Conservation (phyloP, 2,113 vertebrate genomes). For the Apteryx mantelli region DNA sequence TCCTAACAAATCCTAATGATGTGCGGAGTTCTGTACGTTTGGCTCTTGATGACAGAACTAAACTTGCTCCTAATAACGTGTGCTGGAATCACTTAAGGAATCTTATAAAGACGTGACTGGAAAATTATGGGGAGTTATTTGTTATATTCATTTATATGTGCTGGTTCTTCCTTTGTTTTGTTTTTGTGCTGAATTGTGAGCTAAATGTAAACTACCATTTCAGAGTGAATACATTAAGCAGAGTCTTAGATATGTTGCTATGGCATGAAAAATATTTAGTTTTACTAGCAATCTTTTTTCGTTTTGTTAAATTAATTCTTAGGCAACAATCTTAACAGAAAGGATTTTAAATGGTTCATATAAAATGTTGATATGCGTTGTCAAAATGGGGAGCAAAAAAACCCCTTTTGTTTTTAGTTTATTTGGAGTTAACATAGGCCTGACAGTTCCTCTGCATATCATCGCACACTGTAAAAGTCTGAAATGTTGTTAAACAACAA, state of each 20-base stretch:
- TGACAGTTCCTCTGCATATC: neutral
- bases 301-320: conserved; percentile 71
- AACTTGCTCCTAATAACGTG: neutral
- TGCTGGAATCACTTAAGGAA: conserved; percentile 18
- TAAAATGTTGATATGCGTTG: conserved; percentile 27
- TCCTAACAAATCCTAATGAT: neutral
- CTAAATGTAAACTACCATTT: conserved; percentile 63
- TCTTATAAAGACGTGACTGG: conserved; percentile 2
- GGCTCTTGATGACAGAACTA: neutral
- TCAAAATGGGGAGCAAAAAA: conserved; percentile 39
- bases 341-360: neutral
- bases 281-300: conserved; percentile 59
- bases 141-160: conserved; percentile 17
- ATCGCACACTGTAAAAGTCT: neutral
- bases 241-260: conserved; percentile 73
- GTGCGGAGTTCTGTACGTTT: neutral
- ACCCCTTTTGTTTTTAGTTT: neutral
- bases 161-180: neutral
- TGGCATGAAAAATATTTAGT: conserved; percentile 81
- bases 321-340: conserved; percentile 62
- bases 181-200: neutral
- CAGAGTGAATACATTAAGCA: conserved; percentile 70
- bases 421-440: neutral
- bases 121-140: conserved; percentile 49
- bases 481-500: neutral